Percentiles rank a stretch among this genome's conserved stretches.
These are phyloP conservation scores for Fragum whitleyi DNA, from an alignment of 2,888 invertebrate species.

Conservation along the genomic window DNA sequence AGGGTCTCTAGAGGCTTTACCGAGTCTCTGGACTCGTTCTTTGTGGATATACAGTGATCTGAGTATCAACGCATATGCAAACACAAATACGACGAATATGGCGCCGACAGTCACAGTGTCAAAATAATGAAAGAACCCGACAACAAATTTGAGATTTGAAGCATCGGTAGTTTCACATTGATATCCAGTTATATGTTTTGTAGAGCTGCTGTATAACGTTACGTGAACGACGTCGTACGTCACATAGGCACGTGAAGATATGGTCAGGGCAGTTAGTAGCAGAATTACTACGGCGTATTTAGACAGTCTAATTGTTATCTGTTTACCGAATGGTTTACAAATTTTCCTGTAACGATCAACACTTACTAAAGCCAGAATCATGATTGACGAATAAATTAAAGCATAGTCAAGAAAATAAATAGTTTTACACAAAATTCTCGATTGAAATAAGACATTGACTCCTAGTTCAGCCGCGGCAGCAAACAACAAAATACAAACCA, in stretches of 20 bases:
- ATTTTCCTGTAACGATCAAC: conserved; percentile 12
- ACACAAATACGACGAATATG: background rate
- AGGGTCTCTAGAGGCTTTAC: background rate
- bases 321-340: conserved; percentile 8
- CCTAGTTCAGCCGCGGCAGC: background rate
- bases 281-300: background rate
- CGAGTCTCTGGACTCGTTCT: background rate
- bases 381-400: background rate
- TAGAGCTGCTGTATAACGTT: background rate
- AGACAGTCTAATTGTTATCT: background rate
- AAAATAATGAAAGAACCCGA: conserved; percentile 11
- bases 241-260: background rate
- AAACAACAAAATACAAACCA: background rate
- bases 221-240: conserved; percentile 2
- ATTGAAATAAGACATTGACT: background rate
- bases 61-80: conserved; percentile 2
- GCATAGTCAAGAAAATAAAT: conserved; percentile 10
- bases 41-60: background rate
- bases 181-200: background rate
- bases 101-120: conserved; percentile 8
- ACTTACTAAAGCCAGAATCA: conserved; percentile 1
- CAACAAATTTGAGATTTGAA: background rate
- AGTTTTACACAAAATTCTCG: background rate
- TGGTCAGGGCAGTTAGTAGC: background rate
- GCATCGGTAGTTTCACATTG: conserved; percentile 7